Conservation (phyloP, 2,113 vertebrate species). For the Burhinus bistriatus region DNA sequence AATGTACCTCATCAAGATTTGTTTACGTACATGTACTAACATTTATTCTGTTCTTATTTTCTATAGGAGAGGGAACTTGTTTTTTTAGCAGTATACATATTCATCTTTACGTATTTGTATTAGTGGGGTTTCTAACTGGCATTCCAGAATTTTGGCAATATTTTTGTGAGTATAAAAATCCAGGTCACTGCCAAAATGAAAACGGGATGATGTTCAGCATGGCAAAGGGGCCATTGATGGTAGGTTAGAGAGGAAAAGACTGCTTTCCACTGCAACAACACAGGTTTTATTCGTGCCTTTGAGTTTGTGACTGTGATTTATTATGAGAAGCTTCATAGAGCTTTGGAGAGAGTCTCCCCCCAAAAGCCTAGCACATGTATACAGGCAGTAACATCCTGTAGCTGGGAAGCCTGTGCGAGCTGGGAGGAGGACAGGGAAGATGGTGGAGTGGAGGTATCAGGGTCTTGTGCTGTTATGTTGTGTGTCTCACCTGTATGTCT, state of each 20-base stretch:
- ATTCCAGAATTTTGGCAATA: background rate
- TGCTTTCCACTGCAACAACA: background rate
- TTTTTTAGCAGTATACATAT: background rate
- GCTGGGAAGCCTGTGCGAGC: background rate
- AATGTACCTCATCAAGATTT: background rate
- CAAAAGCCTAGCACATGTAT: accelerated
- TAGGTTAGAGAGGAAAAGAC: background rate
- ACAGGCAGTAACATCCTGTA: background rate
- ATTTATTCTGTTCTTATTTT: background rate
- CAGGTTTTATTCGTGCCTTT: background rate
- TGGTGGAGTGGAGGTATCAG: background rate
- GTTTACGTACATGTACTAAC: background rate
- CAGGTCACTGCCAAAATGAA: background rate
- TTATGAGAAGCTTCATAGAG: background rate
- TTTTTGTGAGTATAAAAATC: background rate
- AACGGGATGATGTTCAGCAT: background rate
- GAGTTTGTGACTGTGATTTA: background rate
- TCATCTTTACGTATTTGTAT: background rate
- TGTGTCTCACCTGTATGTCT: accelerated
- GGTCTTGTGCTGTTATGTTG: background rate
- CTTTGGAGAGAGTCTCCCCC: background rate
- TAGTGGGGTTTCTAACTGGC: background rate
- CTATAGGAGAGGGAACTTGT: background rate
- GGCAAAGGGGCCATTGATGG: background rate
- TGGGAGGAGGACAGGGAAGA: background rate